Conservation (phyloP, 2,888 invertebrate genomes). For the Euproctis similis region DNA sequence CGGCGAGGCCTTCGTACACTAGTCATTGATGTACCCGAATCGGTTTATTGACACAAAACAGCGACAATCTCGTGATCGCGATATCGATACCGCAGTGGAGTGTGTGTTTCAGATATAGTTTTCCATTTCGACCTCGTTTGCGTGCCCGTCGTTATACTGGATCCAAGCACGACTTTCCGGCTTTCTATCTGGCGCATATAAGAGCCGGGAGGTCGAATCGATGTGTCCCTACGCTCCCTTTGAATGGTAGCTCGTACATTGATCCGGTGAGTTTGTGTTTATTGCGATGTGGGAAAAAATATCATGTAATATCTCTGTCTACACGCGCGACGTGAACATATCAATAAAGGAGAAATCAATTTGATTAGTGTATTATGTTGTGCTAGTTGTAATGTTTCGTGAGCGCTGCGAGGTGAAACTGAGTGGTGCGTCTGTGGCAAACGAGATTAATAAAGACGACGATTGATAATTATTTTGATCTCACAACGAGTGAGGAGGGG, state of each 20-base stretch:
- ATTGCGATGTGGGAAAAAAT: slow-evolving; percentile 8
- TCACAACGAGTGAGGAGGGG: slow-evolving; percentile 23
- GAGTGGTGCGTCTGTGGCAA: slow-evolving; percentile 6
- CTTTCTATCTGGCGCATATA: slow-evolving; percentile 44
- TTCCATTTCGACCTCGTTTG: slow-evolving; percentile 60
- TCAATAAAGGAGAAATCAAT: slow-evolving; percentile 30
- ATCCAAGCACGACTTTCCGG: slow-evolving; percentile 38
- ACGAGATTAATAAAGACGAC: slow-evolving; percentile 22
- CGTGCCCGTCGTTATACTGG: slow-evolving; percentile 41
- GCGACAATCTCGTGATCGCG: slow-evolving; percentile 15
- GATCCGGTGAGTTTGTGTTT: slow-evolving; percentile 61
- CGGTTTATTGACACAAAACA: slow-evolving; percentile 9
- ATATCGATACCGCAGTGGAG: slow-evolving; percentile 38
- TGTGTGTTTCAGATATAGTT: slow-evolving; percentile 38
- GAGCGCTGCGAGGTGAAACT: slow-evolving; percentile 2
- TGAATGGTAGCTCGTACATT: slow-evolving; percentile 57
- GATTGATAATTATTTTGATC: slow-evolving; percentile 26
- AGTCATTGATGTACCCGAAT: slow-evolving; percentile 17
- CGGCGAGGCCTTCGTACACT: slow-evolving; percentile 23
- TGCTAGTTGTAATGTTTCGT: slow-evolving; percentile 14
- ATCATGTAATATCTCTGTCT: slow-evolving; percentile 12
- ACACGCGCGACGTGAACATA: slow-evolving; percentile 17
- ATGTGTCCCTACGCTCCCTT: slow-evolving; percentile 47
- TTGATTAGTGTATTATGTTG: slow-evolving; percentile 12
- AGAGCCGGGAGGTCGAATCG: slow-evolving; percentile 42